Conservation (phyloP, 1,140 invertebrate genomes). For the Cotesia chilonis region DNA sequence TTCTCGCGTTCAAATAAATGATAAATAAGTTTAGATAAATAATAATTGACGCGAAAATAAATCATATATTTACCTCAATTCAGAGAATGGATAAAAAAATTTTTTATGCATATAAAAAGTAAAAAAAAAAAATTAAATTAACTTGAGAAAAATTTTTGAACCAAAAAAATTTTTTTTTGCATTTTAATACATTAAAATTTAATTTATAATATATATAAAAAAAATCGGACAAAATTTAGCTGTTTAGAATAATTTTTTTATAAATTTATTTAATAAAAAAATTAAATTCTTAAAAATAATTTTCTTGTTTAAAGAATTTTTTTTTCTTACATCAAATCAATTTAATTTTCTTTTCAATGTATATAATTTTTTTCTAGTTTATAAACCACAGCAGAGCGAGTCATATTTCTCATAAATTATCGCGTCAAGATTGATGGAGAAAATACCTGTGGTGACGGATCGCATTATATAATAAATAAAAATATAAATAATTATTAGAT, state of each 20-base stretch:
- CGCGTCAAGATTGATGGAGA: constrained; percentile 52
- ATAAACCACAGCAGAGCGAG: background rate
- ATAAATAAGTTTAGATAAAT: constrained; percentile 10
- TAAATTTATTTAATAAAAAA: too few relatives aligned
- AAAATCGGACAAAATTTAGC: too few relatives aligned
- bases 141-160: background rate
- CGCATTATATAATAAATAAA: constrained; percentile 40
- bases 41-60: constrained; percentile 10
- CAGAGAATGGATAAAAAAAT: background rate
- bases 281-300: too few relatives aligned
- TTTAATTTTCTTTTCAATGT: too few relatives aligned
- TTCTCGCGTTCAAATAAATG: constrained; percentile 21
- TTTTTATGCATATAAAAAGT: too few relatives aligned
- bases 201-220: too few relatives aligned
- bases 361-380: too few relatives aligned
- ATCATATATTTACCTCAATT: constrained; percentile 15
- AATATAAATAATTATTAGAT: constrained; percentile 10
- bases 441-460: constrained; percentile 32
- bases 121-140: too few relatives aligned
- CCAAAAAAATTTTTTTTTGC: background rate
- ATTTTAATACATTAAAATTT: background rate
- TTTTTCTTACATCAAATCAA: too few relatives aligned
- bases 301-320: too few relatives aligned
- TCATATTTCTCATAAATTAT: constrained; percentile 48
- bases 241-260: too few relatives aligned